Conservation (phyloP, 1,140 invertebrate species). For the Caenorhabditis inopinata region DNA sequence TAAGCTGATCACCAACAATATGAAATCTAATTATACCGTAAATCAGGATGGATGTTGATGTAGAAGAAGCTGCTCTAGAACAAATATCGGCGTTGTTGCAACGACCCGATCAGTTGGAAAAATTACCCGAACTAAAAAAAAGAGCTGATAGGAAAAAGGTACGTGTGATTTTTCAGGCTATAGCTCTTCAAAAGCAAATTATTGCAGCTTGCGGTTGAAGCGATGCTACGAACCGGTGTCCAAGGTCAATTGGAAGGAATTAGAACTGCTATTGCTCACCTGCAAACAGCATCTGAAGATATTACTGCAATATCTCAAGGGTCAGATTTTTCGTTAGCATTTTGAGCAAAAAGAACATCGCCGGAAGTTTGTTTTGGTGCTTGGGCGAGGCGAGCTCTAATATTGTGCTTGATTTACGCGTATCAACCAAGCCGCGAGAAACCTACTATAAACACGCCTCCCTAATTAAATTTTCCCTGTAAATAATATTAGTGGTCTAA, state of each 20-base stretch:
- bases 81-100: constrained; percentile 91
- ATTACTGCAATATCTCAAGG: constrained; percentile 76
- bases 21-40: not conserved
- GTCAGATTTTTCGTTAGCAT: constrained; percentile 72
- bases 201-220: constrained; percentile 88
- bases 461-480: no score
- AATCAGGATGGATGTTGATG: constrained; percentile 69
- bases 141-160: constrained; percentile 71
- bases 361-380: no score
- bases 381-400: no score
- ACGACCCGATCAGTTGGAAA: constrained; percentile 89
- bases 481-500: no score
- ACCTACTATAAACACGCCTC: no score
- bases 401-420: no score
- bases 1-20: no score
- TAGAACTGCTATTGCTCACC: constrained; percentile 83
- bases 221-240: constrained; percentile 94
- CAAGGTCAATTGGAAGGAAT: constrained; percentile 96
- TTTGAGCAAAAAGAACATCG: no score
- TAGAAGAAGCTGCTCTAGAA: constrained; percentile 80
- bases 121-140: constrained; percentile 83
- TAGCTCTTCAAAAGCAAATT: not conserved
- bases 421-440: no score
- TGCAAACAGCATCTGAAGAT: constrained; percentile 80
- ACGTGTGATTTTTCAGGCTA: not conserved